These are phyloP conservation scores for Tiliacea aurago DNA, from an alignment of 2,888 invertebrate species.

Conservation along the genomic window DNA sequence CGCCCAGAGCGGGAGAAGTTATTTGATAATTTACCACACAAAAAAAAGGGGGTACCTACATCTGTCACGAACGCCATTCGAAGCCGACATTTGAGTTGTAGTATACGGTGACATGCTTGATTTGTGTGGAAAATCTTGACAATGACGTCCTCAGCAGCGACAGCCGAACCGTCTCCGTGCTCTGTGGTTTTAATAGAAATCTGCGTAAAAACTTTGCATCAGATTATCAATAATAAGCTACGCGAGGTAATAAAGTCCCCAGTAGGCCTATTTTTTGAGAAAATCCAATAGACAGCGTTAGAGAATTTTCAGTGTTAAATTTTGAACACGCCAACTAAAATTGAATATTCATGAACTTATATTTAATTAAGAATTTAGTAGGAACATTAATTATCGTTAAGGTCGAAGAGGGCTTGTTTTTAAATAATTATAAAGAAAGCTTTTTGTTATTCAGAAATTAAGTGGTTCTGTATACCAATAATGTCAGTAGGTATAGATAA, in stretches of 20 bases:
- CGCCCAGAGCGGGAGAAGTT: no score
- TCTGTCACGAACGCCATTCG: no score
- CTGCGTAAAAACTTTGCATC: not conserved
- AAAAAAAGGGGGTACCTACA: no score
- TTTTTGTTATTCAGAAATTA: not conserved
- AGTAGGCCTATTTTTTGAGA: not conserved
- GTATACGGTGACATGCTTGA: no score
- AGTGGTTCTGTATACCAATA: not conserved
- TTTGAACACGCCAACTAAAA: not conserved
- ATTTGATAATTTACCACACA: no score
- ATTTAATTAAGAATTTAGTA: constrained; percentile 15
- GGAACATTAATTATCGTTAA: not conserved
- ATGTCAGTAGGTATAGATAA: not conserved
- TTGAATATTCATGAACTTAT: constrained; percentile 14
- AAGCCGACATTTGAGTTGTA: not conserved
- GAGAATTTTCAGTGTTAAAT: not conserved
- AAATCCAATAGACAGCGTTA: not conserved
- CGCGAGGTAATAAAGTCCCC: not conserved
- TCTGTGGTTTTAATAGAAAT: not conserved
- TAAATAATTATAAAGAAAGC: not conserved
- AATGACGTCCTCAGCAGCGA: not conserved
- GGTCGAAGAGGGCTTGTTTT: not conserved
- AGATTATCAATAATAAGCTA: not conserved
- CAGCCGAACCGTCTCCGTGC: not conserved
- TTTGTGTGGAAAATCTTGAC: not conserved